A percentile compares a stretch with the other conserved stretches of the same genome.
phyloP scores from a whole-genome alignment of 1,140 invertebrate genomes.

The Caenorhabditis tropicalis region DNA sequence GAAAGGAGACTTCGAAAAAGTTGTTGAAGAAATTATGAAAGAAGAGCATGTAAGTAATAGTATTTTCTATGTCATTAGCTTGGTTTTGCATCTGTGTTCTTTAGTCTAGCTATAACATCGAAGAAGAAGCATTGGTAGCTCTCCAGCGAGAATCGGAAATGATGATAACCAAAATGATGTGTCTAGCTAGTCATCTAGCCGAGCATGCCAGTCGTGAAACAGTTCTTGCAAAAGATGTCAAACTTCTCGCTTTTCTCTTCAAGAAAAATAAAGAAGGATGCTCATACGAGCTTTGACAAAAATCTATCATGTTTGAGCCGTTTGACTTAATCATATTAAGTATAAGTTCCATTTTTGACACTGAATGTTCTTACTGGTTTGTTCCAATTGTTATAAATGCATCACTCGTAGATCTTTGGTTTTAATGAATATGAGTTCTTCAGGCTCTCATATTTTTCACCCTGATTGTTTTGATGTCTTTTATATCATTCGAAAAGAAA shows the following conservation, averaged over 20 bases:
- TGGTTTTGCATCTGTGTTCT: background rate
- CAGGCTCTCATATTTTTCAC: too few relatives aligned
- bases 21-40: background rate
- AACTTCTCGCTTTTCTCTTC: background rate
- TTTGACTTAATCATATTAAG: too few relatives aligned
- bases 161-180: slow-evolving; percentile 1
- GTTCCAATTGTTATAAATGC: too few relatives aligned
- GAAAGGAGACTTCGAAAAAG: background rate
- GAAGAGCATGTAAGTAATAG: background rate
- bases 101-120: background rate
- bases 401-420: too few relatives aligned
- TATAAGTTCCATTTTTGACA: background rate
- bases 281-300: background rate
- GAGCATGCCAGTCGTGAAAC: background rate
- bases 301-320: too few relatives aligned
- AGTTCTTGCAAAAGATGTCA: background rate
- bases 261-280: background rate
- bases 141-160: background rate
- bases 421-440: too few relatives aligned
- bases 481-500: too few relatives aligned
- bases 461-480: too few relatives aligned
- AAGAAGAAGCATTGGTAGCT: background rate
- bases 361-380: too few relatives aligned
- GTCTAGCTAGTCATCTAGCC: background rate
- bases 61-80: background rate